Base-by-base conservation (phyloP, 2,113 vertebrate species). In the Hemiprocne comata region DNA sequence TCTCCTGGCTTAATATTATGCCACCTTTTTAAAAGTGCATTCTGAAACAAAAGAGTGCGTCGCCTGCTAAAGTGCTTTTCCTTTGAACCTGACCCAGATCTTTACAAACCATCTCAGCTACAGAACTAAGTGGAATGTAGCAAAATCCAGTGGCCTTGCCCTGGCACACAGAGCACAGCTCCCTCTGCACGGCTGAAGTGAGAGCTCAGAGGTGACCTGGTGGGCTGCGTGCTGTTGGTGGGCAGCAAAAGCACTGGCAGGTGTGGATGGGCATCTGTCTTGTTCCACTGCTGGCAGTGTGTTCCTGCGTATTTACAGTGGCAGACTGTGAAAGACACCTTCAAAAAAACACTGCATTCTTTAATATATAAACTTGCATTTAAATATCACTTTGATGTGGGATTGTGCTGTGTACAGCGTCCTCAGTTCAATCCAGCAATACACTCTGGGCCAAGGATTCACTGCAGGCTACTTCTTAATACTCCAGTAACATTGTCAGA, bases 81-180 rank as follows among this genome's bases (percentile, higher is more conserved):
- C 75, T 95, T 95, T 95, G 89, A 95, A 90, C 74, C 76, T 93
- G 94, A 95, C 96, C 94, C 84, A 97, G 95, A 96, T 96, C 80
- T 92, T 96, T 95, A 91, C 88, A 81, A 96, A 77, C 42, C 0
- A 0, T 57, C 84, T 89, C 17, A 3, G 84, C 83, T 74, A 34
- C 42, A 65, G 89, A 94, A 57, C 69, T 78, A 81, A 89, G 62
- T 11, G 44, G 80, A 93, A 85, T 24, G 20, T 53, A 76, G 89
- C 57, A 84, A 85, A 92, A 77, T 74, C 77, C 65, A 2, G 1
- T 60, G 13, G 7, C 55, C 69, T 94, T 2, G 3, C 51, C 38
- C 65, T 53, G 70, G 86, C 53, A 15, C 61, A n/a, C 2, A 5
- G 71, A 34, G 66, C 2, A 0, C 62, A 24, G 31, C 24, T 58